A percentile compares a stretch with the other conserved stretches of the same genome.
phyloP scores from a whole-genome alignment of 2,797 vertebrate genomes.

The Arnoldichthys spilopterus region DNA sequence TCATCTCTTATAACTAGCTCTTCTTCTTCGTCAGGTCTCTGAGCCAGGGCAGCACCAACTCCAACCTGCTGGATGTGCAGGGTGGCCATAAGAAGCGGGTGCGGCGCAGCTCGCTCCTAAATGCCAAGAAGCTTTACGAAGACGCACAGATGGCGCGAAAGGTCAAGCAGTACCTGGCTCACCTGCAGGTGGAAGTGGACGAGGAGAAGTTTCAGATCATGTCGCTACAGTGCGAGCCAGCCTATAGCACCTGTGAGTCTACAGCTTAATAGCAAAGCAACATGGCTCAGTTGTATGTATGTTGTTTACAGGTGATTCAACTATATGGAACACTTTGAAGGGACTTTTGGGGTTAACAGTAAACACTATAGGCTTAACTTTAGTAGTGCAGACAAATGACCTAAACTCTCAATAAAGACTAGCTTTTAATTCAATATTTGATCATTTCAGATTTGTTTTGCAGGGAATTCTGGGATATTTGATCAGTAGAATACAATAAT shows the following conservation, averaged over 20 bases:
- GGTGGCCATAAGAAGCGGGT: conserved; percentile 93
- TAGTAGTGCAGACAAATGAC: too few species aligned
- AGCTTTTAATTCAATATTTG: too few species aligned
- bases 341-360: too few species aligned
- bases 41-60: conserved; percentile 97
- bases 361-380: too few species aligned
- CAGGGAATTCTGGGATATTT: too few species aligned
- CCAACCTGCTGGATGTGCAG: conserved; percentile 96
- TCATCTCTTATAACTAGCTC: background rate
- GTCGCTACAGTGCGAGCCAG: conserved; percentile 92
- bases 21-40: conserved; percentile 79
- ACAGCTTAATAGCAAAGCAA: background rate
- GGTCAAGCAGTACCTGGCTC: conserved; percentile 95
- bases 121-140: conserved; percentile 96
- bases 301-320: too few species aligned
- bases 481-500: too few species aligned
- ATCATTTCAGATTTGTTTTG: too few species aligned
- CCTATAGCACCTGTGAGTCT: conserved; percentile 87
- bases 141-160: conserved; percentile 97
- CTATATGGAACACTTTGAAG: background rate
- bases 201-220: conserved; percentile 92
- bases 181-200: conserved; percentile 88
- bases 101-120: conserved; percentile 92
- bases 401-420: too few species aligned
- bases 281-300: background rate